Base-by-base conservation (phyloP, 2,888 invertebrate species). In the Argyresthia albistria region DNA sequence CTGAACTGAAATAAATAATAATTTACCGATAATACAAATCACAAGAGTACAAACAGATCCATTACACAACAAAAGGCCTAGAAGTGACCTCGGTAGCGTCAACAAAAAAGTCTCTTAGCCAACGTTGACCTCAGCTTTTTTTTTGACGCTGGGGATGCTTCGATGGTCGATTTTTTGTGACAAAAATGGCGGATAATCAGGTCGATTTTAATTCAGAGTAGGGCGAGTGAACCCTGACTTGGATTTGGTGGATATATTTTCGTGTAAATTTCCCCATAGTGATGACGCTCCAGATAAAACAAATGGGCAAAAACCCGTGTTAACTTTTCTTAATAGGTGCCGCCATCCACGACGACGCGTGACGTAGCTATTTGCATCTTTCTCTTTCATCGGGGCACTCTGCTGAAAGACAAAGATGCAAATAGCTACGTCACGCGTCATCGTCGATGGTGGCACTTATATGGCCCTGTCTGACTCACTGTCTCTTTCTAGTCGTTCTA, bases 121-220 rank as follows among this genome's bases (percentile, higher is more conserved):
- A 70, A 71, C 60, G 35, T 12, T 63, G 68, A 70, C 75, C 76
- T 75, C 67, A 16, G 47, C 56, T 59, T 75, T 76, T 76, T 73
- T 73, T 60, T 56, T 54, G 52, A 59, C 49, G 50, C 57, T 51
- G 54, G 72, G 75, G 76, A 76, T 76, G 73, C 58, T 61, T 55
- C 60, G 70, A 75, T 68, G 73, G 72, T 58, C 74, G 61, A 50
- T 61, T 67, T 69, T 73, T 77, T 68, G 47, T 16, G 9, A 35
- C 16, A 15, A 39, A 12, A 8, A n/a, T 12, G 36, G 12, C 35
- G 3, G 35, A 35, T 35, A 25, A 47, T 16, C 47, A 36, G 47
- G 47, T 47, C 47, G 35, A 12, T 16, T 12, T 35, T 47, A 12
- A 47, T 35, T 47, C 12, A 35, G 47, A 47, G 47, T 47, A 35